Percentiles rank a stretch among this genome's conserved stretches.
These are phyloP conservation scores for Seriola quinqueradiata DNA, from an alignment of 2,113 vertebrate genomes.

Conservation along the genomic window DNA sequence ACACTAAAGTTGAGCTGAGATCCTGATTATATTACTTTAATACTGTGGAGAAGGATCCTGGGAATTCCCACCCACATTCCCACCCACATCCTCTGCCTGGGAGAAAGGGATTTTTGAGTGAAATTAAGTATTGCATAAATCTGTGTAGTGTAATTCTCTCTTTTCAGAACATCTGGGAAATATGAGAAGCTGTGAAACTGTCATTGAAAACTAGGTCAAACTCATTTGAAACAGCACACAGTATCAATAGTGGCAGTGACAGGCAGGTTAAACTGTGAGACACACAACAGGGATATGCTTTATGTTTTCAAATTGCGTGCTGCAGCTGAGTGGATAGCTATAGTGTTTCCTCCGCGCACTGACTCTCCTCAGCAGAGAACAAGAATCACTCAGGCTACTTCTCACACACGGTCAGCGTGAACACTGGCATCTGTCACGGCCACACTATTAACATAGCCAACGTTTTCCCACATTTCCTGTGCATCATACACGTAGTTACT, in stretches of 20 bases:
- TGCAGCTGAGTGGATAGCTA: slow-evolving; percentile 27
- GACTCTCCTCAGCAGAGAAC: slow-evolving; percentile 21
- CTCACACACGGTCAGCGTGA: slow-evolving; percentile 51
- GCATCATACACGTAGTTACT: slow-evolving; percentile 52
- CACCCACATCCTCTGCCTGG: slow-evolving; percentile 48
- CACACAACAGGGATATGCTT: slow-evolving; percentile 31
- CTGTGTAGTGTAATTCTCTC: slow-evolving; percentile 52
- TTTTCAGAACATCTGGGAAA: slow-evolving; percentile 53
- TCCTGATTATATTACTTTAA: slow-evolving; percentile 49
- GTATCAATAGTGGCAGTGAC: slow-evolving; percentile 51
- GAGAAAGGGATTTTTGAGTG: slow-evolving; percentile 49
- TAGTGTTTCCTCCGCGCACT: slow-evolving; percentile 15
- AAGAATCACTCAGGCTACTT: slow-evolving; percentile 52
- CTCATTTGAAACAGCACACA: slow-evolving; percentile 56
- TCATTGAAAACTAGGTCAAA: slow-evolving; percentile 74
- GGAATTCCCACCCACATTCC: slow-evolving; percentile 63
- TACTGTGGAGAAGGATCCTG: slow-evolving; percentile 43
- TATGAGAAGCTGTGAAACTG: slow-evolving; percentile 58
- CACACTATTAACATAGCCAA: slow-evolving; percentile 60
- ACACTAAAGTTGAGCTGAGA: slow-evolving; percentile 49
- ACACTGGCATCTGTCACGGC: slow-evolving; percentile 64
- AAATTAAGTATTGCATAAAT: slow-evolving; percentile 64
- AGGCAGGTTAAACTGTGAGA: slow-evolving; percentile 61
- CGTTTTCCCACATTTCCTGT: slow-evolving; percentile 53
- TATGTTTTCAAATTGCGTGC: slow-evolving; percentile 30